Evolutionary conservation across 2,888 invertebrate genomes (phyloP), one percentile per base, ranked within the genome.

Genomic region (Hydroisotoma schaefferi): DNA sequence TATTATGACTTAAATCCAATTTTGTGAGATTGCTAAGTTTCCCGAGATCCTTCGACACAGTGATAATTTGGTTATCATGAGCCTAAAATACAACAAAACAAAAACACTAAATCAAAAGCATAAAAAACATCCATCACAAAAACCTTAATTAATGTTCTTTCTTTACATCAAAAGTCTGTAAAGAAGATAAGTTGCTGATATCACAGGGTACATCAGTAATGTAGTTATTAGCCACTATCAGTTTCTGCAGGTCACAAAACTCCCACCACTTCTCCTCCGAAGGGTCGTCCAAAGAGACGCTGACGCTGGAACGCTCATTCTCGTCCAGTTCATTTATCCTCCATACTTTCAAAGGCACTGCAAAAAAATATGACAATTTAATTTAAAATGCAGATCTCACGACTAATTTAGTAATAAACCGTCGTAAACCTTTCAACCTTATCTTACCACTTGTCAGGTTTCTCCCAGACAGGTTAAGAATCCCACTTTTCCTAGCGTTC

Each of bases 51-150:
- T 82, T 75, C 6, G 94, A 92, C 65, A 94, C 76, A 52, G 78
- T 78, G 68, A 81, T 81, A 74, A 94, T 77, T 48, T 84, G 84
- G 80, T 94, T 94, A 77, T 91, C 88, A 78, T 92, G 90, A 51
- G 92, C 80, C 91, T 93, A 56, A 8, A 55, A 57, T 28, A 23
- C 23, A 6, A n/a, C n/a, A n/a, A n/a, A 40, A 15, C 5, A 5
- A 40, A 40, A 5, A 18, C n/a, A 40, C n/a, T 40, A 33, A 33
- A 33, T n/a, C n/a, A n/a, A n/a, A n/a, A n/a, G n/a, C n/a, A n/a
- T n/a, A n/a, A n/a, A n/a, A n/a, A n/a, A n/a, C n/a, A n/a, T n/a
- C 37, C 10, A 27, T 49, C n/a, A 28, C n/a, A 27, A 10, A 49
- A 49, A n/a, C 27, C n/a, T n/a, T n/a, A n/a, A n/a, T n/a, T 4